Conservation (phyloP, 2,797 vertebrate genomes). For the Epinephelus coioides region DNA sequence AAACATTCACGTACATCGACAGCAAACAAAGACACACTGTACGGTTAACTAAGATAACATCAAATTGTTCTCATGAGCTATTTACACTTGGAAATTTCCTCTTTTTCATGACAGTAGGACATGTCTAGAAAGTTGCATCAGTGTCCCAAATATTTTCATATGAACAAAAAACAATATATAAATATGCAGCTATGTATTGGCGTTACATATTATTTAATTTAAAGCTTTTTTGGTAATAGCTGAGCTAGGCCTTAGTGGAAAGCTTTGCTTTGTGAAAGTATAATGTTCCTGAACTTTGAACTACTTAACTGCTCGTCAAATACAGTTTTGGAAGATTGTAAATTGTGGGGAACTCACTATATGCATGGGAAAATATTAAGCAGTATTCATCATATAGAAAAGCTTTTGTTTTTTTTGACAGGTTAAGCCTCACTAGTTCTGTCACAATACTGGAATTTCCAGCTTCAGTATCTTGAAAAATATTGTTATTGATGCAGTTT, state of each 20-base stretch:
- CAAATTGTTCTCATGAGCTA: neutral
- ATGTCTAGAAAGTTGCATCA: neutral
- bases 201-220: neutral
- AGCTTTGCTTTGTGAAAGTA: neutral
- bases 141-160: neutral
- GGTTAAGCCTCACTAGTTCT: neutral
- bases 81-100: constrained; percentile 8
- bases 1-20: neutral
- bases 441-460: too few relatives aligned
- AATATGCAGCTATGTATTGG: neutral
- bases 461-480: too few relatives aligned
- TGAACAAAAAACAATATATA: neutral
- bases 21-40: neutral
- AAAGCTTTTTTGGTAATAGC: neutral
- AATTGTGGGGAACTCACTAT: neutral
- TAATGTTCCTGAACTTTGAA: constrained; percentile 43
- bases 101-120: neutral
- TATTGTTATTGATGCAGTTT: too few relatives aligned
- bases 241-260: neutral
- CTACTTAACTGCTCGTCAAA: constrained; percentile 18
- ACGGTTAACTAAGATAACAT: neutral
- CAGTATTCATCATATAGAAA: neutral
- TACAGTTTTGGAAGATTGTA: neutral
- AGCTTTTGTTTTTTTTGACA: neutral
- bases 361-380: too few relatives aligned